These are phyloP conservation scores for Crossocerus cetratus DNA, from an alignment of 2,888 invertebrate genomes.

Conservation along the genomic window DNA sequence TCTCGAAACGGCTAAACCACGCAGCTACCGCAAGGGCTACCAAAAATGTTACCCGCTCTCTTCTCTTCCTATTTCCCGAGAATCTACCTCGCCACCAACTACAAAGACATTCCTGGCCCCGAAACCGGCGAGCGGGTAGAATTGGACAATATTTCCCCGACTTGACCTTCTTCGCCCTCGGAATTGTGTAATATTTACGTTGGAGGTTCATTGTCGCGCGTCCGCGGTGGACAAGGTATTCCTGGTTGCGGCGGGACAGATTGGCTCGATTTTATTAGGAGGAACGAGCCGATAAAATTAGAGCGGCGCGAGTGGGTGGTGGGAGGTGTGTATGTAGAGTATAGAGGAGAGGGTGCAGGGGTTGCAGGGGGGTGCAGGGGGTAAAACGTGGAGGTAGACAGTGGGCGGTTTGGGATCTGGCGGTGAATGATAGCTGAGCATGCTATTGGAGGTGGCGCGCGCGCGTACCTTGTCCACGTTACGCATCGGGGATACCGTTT, in stretches of 20 bases:
- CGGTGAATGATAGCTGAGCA: conserved; percentile 58
- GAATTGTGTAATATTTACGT: background rate
- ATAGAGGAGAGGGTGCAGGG: too few relatives aligned
- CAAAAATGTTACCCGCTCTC: background rate
- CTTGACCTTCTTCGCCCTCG: too few relatives aligned
- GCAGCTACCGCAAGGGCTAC: background rate
- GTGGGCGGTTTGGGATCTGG: conserved; percentile 29
- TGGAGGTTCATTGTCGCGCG: too few relatives aligned
- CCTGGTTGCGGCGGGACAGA: too few relatives aligned
- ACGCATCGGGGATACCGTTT: conserved; percentile 61
- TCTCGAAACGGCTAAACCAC: background rate
- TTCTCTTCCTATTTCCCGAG: background rate
- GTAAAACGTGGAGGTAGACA: conserved; percentile 23
- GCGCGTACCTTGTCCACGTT: conserved; percentile 23
- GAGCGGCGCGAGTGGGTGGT: conserved; percentile 8
- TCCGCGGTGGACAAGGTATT: conserved; percentile 4
- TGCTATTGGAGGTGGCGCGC: conserved; percentile 53
- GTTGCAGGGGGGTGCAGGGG: background rate
- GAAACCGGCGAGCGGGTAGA: background rate
- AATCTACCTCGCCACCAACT: background rate
- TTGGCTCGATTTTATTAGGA: too few relatives aligned
- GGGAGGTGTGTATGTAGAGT: background rate
- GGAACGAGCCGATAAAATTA: too few relatives aligned
- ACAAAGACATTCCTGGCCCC: background rate
- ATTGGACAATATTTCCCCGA: conserved; percentile 22